Evolutionary conservation across 2,888 invertebrate genomes (phyloP).

Genomic region (Digitonthophagus gazella): DNA sequence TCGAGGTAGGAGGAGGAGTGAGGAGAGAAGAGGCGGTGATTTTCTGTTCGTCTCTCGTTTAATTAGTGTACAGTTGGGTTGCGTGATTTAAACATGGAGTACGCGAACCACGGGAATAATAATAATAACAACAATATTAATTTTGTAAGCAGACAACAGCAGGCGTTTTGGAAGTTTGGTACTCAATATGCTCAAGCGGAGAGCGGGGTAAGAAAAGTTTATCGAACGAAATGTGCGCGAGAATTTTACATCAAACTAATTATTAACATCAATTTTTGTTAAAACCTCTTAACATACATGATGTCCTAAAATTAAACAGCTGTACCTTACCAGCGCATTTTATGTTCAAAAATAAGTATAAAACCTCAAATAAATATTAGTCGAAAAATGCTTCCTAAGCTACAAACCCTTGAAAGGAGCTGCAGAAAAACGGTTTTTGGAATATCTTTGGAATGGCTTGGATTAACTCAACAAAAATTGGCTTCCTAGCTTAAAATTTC

Average conservation of each 20-base stretch:
- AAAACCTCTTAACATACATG: background rate
- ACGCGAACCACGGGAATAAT: slow-evolving; percentile 29
- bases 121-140: slow-evolving; percentile 24
- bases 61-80: too few relatives aligned
- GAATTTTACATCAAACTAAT: background rate
- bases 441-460: too few relatives aligned
- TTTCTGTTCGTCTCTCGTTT: slow-evolving; percentile 1
- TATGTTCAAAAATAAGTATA: too few relatives aligned
- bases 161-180: slow-evolving; percentile 39
- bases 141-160: slow-evolving; percentile 36
- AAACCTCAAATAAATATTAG: too few relatives aligned
- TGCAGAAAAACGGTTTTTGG: too few relatives aligned
- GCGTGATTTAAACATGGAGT: slow-evolving; percentile 33
- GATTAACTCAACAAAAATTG: too few relatives aligned
- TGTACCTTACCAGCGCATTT: too few relatives aligned
- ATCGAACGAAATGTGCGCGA: background rate
- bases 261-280: background rate
- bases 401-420: too few relatives aligned
- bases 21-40: slow-evolving; percentile 5
- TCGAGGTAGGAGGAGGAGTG: background rate
- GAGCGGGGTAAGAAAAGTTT: slow-evolving; percentile 35
- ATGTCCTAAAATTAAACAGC: too few relatives aligned
- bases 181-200: slow-evolving; percentile 36
- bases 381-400: too few relatives aligned
- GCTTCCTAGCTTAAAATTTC: too few relatives aligned